Conservation (phyloP, 1,140 invertebrate species). For the Aradophagus sp. region DNA sequence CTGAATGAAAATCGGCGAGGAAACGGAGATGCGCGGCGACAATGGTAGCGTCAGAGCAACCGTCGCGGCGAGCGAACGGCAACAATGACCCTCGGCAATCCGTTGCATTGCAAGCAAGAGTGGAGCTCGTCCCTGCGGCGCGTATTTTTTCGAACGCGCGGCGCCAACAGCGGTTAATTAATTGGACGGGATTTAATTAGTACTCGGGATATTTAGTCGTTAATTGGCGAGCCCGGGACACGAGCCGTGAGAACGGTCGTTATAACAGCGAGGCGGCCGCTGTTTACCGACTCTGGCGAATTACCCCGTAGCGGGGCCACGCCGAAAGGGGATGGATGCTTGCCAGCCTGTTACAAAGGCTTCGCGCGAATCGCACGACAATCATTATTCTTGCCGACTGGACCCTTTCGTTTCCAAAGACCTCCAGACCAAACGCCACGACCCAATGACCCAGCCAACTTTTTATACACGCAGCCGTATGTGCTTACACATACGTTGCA, state of each 20-base stretch:
- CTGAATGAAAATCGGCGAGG: too few relatives aligned
- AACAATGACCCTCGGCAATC: conserved; percentile 23
- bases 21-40: too few relatives aligned
- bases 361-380: conserved; percentile 57
- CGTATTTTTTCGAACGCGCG: conserved; percentile 51
- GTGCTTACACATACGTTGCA: too few relatives aligned
- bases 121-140: conserved; percentile 35
- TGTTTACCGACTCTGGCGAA: conserved; percentile 55
- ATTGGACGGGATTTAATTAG: conserved; percentile 66
- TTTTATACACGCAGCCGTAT: too few relatives aligned
- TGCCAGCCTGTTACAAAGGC: conserved; percentile 48
- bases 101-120: conserved; percentile 14
- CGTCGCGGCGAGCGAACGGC: too few relatives aligned
- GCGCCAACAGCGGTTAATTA: conserved; percentile 57
- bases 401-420: conserved; percentile 28
- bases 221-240: conserved; percentile 63
- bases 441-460: neutral
- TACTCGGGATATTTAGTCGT: conserved; percentile 60
- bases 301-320: conserved; percentile 37
- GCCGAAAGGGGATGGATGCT: conserved; percentile 36
- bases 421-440: conserved; percentile 27
- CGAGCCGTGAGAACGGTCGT: conserved; percentile 67
- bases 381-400: conserved; percentile 52
- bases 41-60: too few relatives aligned
- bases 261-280: conserved; percentile 58